These are phyloP conservation scores for Eustalomyia histrio DNA, from an alignment of 2,888 invertebrate genomes.

Conservation along the genomic window DNA sequence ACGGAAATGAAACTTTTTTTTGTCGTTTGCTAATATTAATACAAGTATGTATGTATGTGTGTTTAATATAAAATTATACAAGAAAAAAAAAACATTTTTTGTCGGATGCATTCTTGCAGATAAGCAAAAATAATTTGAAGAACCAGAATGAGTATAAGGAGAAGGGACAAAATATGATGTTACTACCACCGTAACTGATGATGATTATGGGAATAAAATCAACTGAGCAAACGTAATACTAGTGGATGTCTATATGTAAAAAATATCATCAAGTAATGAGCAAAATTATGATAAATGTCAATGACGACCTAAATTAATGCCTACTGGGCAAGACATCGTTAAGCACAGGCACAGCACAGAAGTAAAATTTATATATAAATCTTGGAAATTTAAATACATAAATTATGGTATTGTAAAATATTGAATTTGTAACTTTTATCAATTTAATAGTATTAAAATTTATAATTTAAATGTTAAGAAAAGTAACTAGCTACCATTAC, in stretches of 20 bases:
- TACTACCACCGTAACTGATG: background rate
- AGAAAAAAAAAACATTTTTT: conserved; percentile 13
- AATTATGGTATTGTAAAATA: too few species aligned
- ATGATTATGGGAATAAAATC: conserved; percentile 35
- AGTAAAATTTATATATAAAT: too few species aligned
- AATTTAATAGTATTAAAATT: too few species aligned
- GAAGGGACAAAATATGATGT: conserved; percentile 13
- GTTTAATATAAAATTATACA: conserved; percentile 20
- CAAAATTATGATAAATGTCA: conserved; percentile 12
- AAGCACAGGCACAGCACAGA: background rate
- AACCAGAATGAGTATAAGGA: conserved; percentile 22
- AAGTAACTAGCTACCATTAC: too few species aligned
- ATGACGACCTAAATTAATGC: background rate
- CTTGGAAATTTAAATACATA: too few species aligned
- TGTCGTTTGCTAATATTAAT: background rate
- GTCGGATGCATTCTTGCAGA: conserved; percentile 44
- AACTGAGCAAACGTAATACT: conserved; percentile 6
- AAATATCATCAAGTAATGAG: background rate
- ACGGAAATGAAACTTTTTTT: conserved; percentile 60
- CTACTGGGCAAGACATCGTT: background rate
- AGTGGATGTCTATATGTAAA: background rate
- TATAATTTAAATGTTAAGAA: too few species aligned
- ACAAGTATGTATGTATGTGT: background rate
- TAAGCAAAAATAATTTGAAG: conserved; percentile 33
- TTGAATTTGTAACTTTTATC: too few species aligned